Evolutionary conservation across 2,888 invertebrate genomes (phyloP), one percentile per base, ranked within the genome.

Genomic region (Ypsolopha scabrella): DNA sequence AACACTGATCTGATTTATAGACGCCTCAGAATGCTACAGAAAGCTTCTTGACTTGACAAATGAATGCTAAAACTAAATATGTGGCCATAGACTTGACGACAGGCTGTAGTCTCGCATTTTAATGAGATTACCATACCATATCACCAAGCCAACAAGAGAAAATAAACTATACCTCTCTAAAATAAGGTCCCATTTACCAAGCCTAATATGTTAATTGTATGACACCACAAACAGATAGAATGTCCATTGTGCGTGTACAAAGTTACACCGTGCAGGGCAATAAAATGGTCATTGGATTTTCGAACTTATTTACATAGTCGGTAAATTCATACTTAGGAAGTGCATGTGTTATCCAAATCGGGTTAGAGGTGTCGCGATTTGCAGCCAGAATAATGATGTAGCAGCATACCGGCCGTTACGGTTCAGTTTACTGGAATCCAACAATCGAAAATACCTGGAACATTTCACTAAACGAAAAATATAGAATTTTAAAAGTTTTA

Each of bases 371-470:
- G 50, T 50, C 38, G 50, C 49, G 63, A 58, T 62, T 68, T 66
- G 67, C 62, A 66, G 61, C 59, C 64, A 67, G 80, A 80, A 80
- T 80, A 77, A 69, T 73, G 73, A 80, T 76, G 70, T 65, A 65
- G 61, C 59, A 66, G 63, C 73, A 73, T 75, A 69, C 68, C 67
- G 63, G 64, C 63, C 65, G 65, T 65, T 61, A 66, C 66, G 68
- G 67, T 72, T 63, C 59, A 61, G 61, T 24, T 43, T 24, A 24
- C 24, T 24, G 24, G 24, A 24, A 24, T 24, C 24, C 24, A 24
- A 24, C 24, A 24, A 24, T 24, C 2, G 24, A 24, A 24, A 24
- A 24, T 24, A 24, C 24, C 4, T 24, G 2, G 2, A 24, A 24
- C 24, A 24, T 24, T 24, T 24, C 2, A 24, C 4, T 24, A 4